These are phyloP conservation scores for Drosophila pseudoobscura DNA, from an alignment of 1,140 invertebrate species.

Conservation along the genomic window DNA sequence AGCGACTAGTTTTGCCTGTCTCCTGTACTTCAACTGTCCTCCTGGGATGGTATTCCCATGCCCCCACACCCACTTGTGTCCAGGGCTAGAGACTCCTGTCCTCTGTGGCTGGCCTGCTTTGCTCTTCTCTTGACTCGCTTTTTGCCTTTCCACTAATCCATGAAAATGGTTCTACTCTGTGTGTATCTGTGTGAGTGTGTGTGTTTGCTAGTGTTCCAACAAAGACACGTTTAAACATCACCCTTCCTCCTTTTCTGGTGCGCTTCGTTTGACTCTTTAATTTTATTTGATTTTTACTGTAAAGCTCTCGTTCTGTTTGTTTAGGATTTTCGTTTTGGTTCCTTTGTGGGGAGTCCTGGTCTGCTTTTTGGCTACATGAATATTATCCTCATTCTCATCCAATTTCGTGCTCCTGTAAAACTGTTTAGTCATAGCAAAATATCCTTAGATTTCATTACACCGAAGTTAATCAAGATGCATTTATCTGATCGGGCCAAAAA, in stretches of 20 bases:
- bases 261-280: conserved; percentile 59
- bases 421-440: conserved; percentile 14
- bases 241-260: conserved; percentile 8
- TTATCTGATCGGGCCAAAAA: conserved; percentile 33
- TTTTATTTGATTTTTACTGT: conserved; percentile 63
- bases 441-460: conserved; percentile 16
- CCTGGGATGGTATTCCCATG: background rate
- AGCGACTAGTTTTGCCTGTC: conserved; percentile 45
- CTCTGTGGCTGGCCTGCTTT: conserved; percentile 17
- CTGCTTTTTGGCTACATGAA: conserved; percentile 21
- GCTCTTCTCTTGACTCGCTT: conserved; percentile 29
- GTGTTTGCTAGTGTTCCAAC: conserved; percentile 27
- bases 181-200: conserved; percentile 6
- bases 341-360: conserved; percentile 14
- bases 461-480: conserved; percentile 34
- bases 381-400: background rate
- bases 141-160: conserved; percentile 43
- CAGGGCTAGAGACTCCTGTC: background rate
- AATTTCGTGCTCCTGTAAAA: conserved; percentile 3
- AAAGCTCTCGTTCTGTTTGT: conserved; percentile 43
- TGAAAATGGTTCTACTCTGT: conserved; percentile 29
- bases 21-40: background rate
- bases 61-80: conserved; percentile 32
- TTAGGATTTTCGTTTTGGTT: conserved; percentile 41
- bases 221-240: conserved; percentile 45